Evolutionary conservation across 2,888 invertebrate genomes (phyloP), one percentile per base, ranked within the genome.

Genomic region (Cremastinae sp.): DNA sequence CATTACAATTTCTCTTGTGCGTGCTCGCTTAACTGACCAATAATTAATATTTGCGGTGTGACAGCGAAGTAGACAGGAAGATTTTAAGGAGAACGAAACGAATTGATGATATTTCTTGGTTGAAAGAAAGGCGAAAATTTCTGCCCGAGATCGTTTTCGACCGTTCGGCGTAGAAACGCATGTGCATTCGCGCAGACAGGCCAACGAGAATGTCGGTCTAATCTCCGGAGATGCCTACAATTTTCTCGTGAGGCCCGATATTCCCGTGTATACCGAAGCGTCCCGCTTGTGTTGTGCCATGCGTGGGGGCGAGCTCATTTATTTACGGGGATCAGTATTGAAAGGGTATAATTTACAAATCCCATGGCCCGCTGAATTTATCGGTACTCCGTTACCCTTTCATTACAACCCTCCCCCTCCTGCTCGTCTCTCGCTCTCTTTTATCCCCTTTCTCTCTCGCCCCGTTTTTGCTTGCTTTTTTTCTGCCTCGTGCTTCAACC

Each of bases 341-440:
- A 86, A 89, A 89, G 88, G 89, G 87, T 89, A 86, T 89, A 89
- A 89, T 89, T 89, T 89, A 89, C 88, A 88, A 89, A 89, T 89
- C 88, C 88, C 84, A 85, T 85, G 88, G 85, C 86, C 85, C 86
- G 88, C 80, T 88, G 89, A 87, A 89, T 89, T 89, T 89, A 89
- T 89, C 89, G 89, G 88, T 85, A 86, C 88, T 89, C 87, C 84
- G 83, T 87, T 89, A 89, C 89, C 89, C 89, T 89, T 88, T 89
- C 84, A 89, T 89, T 89, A 89, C 81, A 83, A 84, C 84, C 86
- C 84, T 84, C 83, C 82, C 82, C 82, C 80, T 79, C 79, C 79
- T 80, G 65, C 53, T 72, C 79, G 80, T 65, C 59, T 45, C 65
- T 73, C 68, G 64, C 72, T 59, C 61, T 74, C 78, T 80, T 61